Evolutionary conservation across 2,113 vertebrate species (phyloP), one percentile per base, ranked within the genome.

Genomic region (Rhodinocichla rosea): DNA sequence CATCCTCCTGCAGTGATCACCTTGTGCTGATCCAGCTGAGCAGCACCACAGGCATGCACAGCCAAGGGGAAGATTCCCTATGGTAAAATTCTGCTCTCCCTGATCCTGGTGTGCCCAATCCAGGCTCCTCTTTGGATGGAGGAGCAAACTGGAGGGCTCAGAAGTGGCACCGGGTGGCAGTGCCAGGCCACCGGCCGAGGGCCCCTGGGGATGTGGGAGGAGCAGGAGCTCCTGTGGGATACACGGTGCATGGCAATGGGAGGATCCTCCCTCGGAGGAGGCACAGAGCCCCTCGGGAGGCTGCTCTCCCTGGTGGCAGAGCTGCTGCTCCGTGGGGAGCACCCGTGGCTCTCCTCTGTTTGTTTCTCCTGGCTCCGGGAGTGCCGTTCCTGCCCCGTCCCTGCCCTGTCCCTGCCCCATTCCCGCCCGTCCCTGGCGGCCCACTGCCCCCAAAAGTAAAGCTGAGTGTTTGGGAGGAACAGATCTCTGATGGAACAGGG

Each of bases 131-230:
- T 39, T 30, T 10, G 70, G 39, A 4, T 1, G 7, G 55, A 81
- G 30, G n/a, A 39, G 40, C 4, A 2, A 8, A 10, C 11, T 1
- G 35, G 11, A 10, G 32, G 7, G 17, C 11, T 30, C 45, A 9
- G 56, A 2, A 11, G 40, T 2, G 52, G 87, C 28, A 13, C 47
- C 2, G 8, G 75, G 7, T 24, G 87, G 2, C 4, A 3, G 15
- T 1, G 19, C 6, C 12, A 4, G 45, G 52, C 10, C 35, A 3
- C 13, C 1, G 10, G 28, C 26, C 9, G 15, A 17, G 45, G 27
- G 18, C 12, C 76, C 22, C 44, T 0, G 0, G 9, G 5, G 70
- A 1, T 2, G n/a, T 0, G 6, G 35, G 52, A 9, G 57, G 5
- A 55, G 57, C 3, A 1, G 65, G 62, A 63, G 76, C 83, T 27